A percentile compares a stretch with the other conserved stretches of the same genome.
These are phyloP conservation scores for Oophaga sylvatica DNA, from an alignment of 2,797 vertebrate genomes.

Conservation along the genomic window DNA sequence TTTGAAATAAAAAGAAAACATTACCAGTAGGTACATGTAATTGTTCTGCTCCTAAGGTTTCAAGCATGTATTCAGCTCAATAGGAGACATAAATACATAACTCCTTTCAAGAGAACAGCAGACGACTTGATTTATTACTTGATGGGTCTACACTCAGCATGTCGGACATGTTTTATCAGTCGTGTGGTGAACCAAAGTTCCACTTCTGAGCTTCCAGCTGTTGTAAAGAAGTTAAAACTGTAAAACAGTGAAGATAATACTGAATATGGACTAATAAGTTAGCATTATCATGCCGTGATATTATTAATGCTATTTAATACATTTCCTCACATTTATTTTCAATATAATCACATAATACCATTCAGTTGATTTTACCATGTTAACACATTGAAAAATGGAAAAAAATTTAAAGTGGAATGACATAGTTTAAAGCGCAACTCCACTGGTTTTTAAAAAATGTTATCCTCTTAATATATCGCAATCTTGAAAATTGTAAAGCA, in stretches of 20 bases:
- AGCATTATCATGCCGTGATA: slow-evolving; percentile 28
- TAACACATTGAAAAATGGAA: no score
- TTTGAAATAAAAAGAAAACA: neutral
- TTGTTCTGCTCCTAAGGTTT: slow-evolving; percentile 5
- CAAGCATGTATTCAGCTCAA: slow-evolving; percentile 19
- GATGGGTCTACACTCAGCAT: slow-evolving; percentile 47
- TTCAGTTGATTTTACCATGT: no score
- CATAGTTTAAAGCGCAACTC: no score
- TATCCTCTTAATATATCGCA: no score
- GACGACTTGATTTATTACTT: slow-evolving; percentile 58
- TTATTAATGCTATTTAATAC: slow-evolving; percentile 36
- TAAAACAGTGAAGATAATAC: slow-evolving; percentile 41
- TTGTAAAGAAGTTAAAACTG: slow-evolving; percentile 18
- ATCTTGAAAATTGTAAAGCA: no score
- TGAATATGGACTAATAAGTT: slow-evolving; percentile 14
- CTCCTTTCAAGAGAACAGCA: slow-evolving; percentile 24
- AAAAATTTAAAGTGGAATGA: no score
- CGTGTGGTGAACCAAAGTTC: slow-evolving; percentile 29
- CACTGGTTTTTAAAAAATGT: no score
- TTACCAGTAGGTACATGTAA: slow-evolving; percentile 4
- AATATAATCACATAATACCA: neutral
- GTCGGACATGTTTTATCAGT: slow-evolving; percentile 59
- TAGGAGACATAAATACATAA: slow-evolving; percentile 35
- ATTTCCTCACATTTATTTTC: neutral
- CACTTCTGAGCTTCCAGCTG: slow-evolving; percentile 53